These are phyloP conservation scores for Drosophila sp. DNA, from an alignment of 1,140 invertebrate species.

Conservation along the genomic window DNA sequence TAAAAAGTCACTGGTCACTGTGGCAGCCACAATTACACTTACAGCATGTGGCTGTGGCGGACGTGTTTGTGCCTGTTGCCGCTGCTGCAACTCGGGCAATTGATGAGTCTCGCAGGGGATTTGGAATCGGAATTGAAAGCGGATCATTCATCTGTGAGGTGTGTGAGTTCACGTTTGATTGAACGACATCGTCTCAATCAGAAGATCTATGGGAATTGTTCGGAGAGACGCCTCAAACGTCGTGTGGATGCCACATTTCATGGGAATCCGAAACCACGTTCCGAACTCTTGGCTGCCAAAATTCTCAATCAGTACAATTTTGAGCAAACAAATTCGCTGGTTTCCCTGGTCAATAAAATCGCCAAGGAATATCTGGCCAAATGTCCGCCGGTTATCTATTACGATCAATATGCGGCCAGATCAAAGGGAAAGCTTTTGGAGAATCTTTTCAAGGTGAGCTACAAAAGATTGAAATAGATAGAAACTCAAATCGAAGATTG, in stretches of 20 bases:
- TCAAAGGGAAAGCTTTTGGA: constrained; percentile 86
- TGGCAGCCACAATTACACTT: not conserved
- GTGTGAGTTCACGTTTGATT: constrained; percentile 65
- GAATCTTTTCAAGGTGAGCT: constrained; percentile 85
- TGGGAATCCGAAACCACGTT: constrained; percentile 86
- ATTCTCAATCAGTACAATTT: constrained; percentile 80
- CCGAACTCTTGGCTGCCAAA: constrained; percentile 85
- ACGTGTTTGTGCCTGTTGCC: constrained; percentile 13
- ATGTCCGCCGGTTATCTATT: constrained; percentile 87
- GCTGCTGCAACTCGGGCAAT: not conserved
- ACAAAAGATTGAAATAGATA: not conserved
- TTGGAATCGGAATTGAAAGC: not conserved
- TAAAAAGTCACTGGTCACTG: constrained; percentile 13
- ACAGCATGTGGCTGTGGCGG: constrained; percentile 27
- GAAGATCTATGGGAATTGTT: constrained; percentile 47
- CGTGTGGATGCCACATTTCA: constrained; percentile 84
- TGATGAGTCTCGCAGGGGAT: not conserved
- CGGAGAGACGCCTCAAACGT: constrained; percentile 41
- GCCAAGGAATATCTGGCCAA: constrained; percentile 86
- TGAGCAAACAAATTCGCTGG: constrained; percentile 86
- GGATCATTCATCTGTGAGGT: constrained; percentile 4
- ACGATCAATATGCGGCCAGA: constrained; percentile 86
- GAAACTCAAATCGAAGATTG: not conserved
- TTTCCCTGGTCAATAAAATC: constrained; percentile 86
- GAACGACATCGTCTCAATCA: constrained; percentile 59